Evolutionary conservation across 2,797 vertebrate species (phyloP).

Genomic region (Enteromius paludinosus): DNA sequence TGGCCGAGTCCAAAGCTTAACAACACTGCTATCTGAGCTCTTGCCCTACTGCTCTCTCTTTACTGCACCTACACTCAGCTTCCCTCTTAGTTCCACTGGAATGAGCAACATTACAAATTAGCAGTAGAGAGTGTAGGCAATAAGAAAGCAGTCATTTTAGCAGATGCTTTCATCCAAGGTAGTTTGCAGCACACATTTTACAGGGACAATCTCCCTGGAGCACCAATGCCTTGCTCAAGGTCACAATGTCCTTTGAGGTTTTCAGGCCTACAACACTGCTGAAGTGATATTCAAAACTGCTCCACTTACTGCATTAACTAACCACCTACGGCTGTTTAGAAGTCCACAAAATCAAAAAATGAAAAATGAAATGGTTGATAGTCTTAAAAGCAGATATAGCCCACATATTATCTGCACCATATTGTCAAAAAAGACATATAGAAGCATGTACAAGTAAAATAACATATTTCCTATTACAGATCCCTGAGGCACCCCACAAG

Average conservation of each 20-base stretch:
- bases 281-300: not conserved
- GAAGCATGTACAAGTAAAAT: not conserved
- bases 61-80: not conserved
- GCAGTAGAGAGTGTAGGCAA: not conserved
- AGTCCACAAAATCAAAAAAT: not conserved
- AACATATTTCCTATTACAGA: not conserved
- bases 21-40: slow-evolving; percentile 25
- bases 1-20: not conserved
- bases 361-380: not conserved
- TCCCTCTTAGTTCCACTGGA: not conserved
- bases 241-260: not conserved
- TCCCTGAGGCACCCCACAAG: not conserved
- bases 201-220: not conserved
- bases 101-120: slow-evolving; percentile 1
- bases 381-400: not conserved
- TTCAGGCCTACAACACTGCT: not conserved
- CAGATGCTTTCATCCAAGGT: slow-evolving; percentile 5
- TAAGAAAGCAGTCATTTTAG: not conserved
- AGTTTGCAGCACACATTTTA: not conserved
- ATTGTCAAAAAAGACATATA: not conserved
- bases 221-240: not conserved
- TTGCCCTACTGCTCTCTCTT: not conserved
- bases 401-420: not conserved
- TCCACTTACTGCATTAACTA: not conserved
- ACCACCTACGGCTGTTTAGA: not conserved